phyloP scores from a whole-genome alignment of 2,797 vertebrate species.

The Pseudochromis fuscus region DNA sequence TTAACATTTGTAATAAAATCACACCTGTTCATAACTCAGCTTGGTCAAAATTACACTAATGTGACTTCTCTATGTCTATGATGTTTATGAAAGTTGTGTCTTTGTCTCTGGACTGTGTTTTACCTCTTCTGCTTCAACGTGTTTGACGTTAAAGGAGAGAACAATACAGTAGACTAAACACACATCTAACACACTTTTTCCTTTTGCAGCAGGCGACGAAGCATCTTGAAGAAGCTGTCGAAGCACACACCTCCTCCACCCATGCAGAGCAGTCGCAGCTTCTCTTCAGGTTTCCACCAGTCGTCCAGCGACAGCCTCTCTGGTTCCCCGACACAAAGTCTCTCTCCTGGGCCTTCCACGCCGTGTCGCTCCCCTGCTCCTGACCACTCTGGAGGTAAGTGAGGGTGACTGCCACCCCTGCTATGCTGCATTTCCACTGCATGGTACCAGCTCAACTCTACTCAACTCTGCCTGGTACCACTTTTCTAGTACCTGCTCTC shows the following conservation, averaged over 20 bases:
- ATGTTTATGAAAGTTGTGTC: too few relatives aligned
- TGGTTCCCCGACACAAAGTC: conserved; percentile 81
- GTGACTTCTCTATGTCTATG: too few relatives aligned
- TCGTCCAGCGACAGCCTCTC: conserved; percentile 95
- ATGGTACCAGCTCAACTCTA: too few relatives aligned
- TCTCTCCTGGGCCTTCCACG: conserved; percentile 88
- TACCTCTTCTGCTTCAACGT: too few relatives aligned
- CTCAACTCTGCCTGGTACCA: too few relatives aligned
- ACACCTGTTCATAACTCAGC: too few relatives aligned
- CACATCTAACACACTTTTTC: not conserved
- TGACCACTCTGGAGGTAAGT: conserved; percentile 88
- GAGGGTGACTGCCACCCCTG: too few relatives aligned
- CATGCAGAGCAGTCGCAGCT: conserved; percentile 92
- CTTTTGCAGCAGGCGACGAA: conserved; percentile 83
- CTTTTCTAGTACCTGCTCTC: too few relatives aligned
- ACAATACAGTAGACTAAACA: not conserved
- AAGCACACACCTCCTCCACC: conserved; percentile 86
- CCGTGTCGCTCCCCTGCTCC: conserved; percentile 90
- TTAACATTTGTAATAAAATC: too few relatives aligned
- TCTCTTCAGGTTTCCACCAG: conserved; percentile 93
- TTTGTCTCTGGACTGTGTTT: not conserved
- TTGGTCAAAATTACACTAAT: too few relatives aligned
- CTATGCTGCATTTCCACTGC: too few relatives aligned
- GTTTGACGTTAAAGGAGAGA: not conserved
- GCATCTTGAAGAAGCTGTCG: conserved; percentile 92